Base-by-base conservation (phyloP, 2,888 invertebrate species). In the Nineta flava region DNA sequence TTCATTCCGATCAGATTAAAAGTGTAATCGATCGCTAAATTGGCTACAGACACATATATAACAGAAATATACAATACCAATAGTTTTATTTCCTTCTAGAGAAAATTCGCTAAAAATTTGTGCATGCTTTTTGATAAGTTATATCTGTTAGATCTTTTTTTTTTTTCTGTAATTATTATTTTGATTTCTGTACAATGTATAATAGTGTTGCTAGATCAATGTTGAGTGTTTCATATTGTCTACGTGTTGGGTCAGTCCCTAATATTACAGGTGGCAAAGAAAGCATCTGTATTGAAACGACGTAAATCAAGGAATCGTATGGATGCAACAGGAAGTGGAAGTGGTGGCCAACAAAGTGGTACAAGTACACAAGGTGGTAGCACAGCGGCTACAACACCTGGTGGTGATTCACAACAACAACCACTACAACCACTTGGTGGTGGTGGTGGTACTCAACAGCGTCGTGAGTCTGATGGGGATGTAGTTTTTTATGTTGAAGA, bases 191-290 rank as follows among this genome's bases (percentile, higher is more conserved):
- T 44, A 19, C 17, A 13, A 9, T 44, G 32, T 46, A 31, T 46
- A 21, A 19, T 19, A 10, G 15, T 46, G 34, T 9, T 16, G 34
- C 47, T 60, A 58, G 57, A 58, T 62, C 56, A 64, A 65, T 63
- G 64, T 61, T 62, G 65, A 63, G 63, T 66, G 64, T 65, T 66
- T 31, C 48, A 59, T 63, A 59, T 65, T 65, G 65, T 61, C 66
- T 58, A 64, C 64, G 60, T 62, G 56, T 65, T 65, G 73, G 73
- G 73, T 74, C 75, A 78, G 77, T 78, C 77, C 72, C 73, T 79
- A 64, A 77, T 78, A 71, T 75, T 76, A 61, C 77, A 81, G 78
- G 81, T 81, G 60, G 81, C 81, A 53, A 81, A 83, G 64, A 78
- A 80, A 61, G 82, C 83, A 54, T 82, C 81, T 58, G 79, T 83